These are phyloP conservation scores for Catharus ustulatus DNA, from an alignment of 2,797 vertebrate genomes.

Conservation along the genomic window DNA sequence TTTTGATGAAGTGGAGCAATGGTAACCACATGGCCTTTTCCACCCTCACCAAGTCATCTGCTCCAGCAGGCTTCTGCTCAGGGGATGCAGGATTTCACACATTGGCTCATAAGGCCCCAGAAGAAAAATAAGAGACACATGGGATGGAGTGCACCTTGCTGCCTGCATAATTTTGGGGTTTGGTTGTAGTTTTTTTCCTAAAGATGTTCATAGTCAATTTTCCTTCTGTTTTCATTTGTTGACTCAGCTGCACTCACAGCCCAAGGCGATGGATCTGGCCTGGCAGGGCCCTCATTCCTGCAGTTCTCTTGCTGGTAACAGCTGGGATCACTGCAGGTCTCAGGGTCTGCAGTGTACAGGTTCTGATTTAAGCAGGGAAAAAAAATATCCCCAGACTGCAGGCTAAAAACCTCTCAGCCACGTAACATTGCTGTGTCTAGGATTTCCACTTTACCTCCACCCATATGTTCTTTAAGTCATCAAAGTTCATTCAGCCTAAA, in stretches of 20 bases:
- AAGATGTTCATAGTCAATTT: not conserved
- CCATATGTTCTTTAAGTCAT: not conserved
- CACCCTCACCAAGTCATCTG: not conserved
- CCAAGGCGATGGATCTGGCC: not conserved
- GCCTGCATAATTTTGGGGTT: not conserved
- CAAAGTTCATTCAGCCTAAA: not conserved
- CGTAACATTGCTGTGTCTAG: accelerated
- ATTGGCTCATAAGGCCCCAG: not conserved
- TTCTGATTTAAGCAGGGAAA: not conserved
- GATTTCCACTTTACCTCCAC: not conserved
- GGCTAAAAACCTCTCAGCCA: not conserved
- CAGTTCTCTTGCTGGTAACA: constrained; percentile 36
- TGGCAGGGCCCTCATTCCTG: not conserved
- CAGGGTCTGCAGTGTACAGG: not conserved
- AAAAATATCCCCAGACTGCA: not conserved
- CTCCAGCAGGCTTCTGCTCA: not conserved
- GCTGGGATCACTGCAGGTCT: not conserved
- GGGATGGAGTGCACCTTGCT: constrained; percentile 13
- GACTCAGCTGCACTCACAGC: constrained; percentile 50
- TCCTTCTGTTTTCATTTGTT: constrained; percentile 46
- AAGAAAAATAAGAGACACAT: not conserved
- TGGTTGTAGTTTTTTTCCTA: not conserved
- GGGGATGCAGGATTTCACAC: constrained; percentile 6
- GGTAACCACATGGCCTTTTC: not conserved
- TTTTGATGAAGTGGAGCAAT: constrained; percentile 44